Conservation (phyloP, 2,888 invertebrate genomes). For the Blastobasis lacticolella region DNA sequence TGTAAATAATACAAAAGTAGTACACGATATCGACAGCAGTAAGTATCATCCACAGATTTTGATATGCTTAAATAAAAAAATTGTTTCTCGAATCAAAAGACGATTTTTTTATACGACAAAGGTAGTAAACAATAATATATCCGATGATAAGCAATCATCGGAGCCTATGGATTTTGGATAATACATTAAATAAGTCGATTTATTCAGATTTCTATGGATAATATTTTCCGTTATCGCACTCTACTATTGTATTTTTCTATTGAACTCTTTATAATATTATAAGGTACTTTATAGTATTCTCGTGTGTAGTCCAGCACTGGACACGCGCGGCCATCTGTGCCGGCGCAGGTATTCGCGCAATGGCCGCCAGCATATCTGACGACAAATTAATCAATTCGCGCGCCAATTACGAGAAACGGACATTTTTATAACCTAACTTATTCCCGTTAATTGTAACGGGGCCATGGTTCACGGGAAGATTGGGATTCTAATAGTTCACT, state of each 20-base stretch:
- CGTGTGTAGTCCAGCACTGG: not conserved
- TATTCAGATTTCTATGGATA: too few species aligned
- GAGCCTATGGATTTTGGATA: too few species aligned
- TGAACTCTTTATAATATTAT: not conserved
- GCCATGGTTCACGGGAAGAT: not conserved
- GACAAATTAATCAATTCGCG: conserved; percentile 27
- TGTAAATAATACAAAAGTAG: too few species aligned
- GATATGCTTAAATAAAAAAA: too few species aligned
- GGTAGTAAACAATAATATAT: too few species aligned
- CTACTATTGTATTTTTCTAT: not conserved
- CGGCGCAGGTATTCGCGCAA: conserved; percentile 17
- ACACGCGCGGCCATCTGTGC: not conserved
- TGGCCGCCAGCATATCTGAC: conserved; percentile 20
- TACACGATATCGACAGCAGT: too few species aligned
- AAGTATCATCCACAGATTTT: too few species aligned
- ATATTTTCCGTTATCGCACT: not conserved
- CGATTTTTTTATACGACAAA: too few species aligned
- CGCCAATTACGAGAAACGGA: conserved; percentile 11
- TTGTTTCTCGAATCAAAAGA: too few species aligned
- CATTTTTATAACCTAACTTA: conserved; percentile 9
- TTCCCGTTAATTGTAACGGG: not conserved
- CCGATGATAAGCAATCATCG: too few species aligned
- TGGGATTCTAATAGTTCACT: too few species aligned
- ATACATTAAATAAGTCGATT: too few species aligned
- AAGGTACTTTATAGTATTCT: not conserved